phyloP scores from a whole-genome alignment of 2,113 vertebrate species.

The Hemiscyllium ocellatum region DNA sequence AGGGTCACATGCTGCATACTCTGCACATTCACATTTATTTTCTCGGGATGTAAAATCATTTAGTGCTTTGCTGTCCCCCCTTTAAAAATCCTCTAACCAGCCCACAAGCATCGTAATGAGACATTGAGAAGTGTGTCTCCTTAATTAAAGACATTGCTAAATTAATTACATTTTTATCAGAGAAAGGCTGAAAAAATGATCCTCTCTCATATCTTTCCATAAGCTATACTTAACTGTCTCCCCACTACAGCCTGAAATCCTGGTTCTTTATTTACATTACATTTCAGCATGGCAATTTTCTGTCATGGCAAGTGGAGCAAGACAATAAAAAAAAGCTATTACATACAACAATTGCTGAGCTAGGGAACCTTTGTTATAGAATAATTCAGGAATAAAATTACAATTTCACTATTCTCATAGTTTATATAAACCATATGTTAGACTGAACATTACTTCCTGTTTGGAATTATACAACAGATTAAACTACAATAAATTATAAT shows the following conservation, averaged over 20 bases:
- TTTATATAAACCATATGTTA: slow-evolving; percentile 6
- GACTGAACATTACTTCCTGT: neutral
- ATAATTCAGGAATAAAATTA: slow-evolving; percentile 22
- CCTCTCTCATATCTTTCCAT: slow-evolving; percentile 64
- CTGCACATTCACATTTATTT: slow-evolving; percentile 43
- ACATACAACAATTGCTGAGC: slow-evolving; percentile 2
- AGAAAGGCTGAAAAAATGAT: slow-evolving; percentile 59
- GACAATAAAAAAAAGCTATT: slow-evolving; percentile 46
- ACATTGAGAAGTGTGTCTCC: slow-evolving; percentile 55
- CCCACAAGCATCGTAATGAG: slow-evolving; percentile 47
- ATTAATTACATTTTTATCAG: slow-evolving; percentile 61
- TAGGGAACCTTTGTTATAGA: neutral
- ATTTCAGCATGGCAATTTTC: slow-evolving; percentile 62
- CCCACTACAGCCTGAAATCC: slow-evolving; percentile 59
- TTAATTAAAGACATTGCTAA: slow-evolving; percentile 69
- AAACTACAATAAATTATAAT: neutral
- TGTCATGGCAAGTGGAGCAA: slow-evolving; percentile 51
- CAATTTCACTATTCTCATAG: neutral
- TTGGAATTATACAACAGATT: neutral
- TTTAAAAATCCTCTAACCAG: slow-evolving; percentile 49
- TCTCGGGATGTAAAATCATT: slow-evolving; percentile 41
- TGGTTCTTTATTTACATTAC: slow-evolving; percentile 64
- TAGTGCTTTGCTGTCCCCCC: slow-evolving; percentile 42
- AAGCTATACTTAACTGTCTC: slow-evolving; percentile 60
- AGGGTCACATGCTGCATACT: slow-evolving; percentile 42